These are phyloP conservation scores for Galeopsomyia nigrocyanea DNA, from an alignment of 2,888 invertebrate species.

Conservation along the genomic window DNA sequence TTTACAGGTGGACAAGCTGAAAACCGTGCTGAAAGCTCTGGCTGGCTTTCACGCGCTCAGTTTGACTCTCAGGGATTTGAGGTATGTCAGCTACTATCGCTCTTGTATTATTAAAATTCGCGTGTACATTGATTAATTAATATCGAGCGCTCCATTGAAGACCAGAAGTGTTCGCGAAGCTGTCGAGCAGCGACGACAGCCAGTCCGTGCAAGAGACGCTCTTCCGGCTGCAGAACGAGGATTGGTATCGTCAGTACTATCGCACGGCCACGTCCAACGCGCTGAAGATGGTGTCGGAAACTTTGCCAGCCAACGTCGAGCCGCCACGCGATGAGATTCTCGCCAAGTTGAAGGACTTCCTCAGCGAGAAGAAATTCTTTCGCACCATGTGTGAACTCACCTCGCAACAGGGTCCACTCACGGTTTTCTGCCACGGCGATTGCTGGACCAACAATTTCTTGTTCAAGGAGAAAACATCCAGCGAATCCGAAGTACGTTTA, in stretches of 20 bases:
- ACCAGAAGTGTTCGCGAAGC: constrained; percentile 62
- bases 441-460: constrained; percentile 84
- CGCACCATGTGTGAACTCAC: constrained; percentile 77
- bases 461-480: constrained; percentile 71
- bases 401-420: constrained; percentile 74
- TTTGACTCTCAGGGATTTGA: constrained; percentile 66
- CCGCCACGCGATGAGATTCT: constrained; percentile 71
- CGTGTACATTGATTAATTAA: not conserved
- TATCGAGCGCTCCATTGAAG: constrained; percentile 50
- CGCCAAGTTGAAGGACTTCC: constrained; percentile 74
- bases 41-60: constrained; percentile 71
- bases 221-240: constrained; percentile 76
- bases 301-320: constrained; percentile 65
- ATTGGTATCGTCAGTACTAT: constrained; percentile 80
- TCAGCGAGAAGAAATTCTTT: constrained; percentile 77
- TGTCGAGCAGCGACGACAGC: constrained; percentile 52
- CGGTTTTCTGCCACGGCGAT: constrained; percentile 81
- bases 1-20: constrained; percentile 64
- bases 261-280: constrained; percentile 76
- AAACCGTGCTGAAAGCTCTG: constrained; percentile 66
- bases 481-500: constrained; percentile 56
- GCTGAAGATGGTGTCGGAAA: constrained; percentile 73
- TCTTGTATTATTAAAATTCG: not conserved
- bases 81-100: constrained; percentile 51
- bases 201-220: constrained; percentile 71